These are phyloP conservation scores for Hydraecia micacea DNA, from an alignment of 2,888 invertebrate species.

Conservation along the genomic window DNA sequence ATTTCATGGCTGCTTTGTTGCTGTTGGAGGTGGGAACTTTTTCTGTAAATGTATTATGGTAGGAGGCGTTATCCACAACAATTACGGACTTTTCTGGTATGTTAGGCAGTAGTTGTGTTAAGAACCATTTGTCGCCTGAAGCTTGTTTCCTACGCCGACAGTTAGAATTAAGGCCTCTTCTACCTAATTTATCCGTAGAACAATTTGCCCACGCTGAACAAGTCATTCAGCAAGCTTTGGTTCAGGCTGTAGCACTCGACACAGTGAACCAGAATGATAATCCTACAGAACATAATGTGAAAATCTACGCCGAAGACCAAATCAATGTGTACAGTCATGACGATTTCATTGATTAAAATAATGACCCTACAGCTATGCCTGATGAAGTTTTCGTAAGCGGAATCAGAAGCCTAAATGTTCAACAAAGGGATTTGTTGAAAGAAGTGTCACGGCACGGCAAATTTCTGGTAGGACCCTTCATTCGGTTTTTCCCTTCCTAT, in stretches of 20 bases:
- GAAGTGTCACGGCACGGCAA: not conserved
- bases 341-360: not conserved
- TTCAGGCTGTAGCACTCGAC: not conserved
- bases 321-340: not conserved
- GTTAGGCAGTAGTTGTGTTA: no score
- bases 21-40: no score
- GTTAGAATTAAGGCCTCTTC: not conserved
- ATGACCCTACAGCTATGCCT: not conserved
- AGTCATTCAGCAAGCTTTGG: not conserved
- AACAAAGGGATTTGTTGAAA: constrained; percentile 1
- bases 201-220: not conserved
- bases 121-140: no score
- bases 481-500: not conserved
- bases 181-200: not conserved
- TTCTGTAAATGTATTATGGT: no score
- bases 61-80: no score
- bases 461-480: not conserved
- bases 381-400: not conserved
- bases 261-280: not conserved
- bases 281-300: not conserved
- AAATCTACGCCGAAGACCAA: not conserved
- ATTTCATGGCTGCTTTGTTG: no score
- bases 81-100: no score
- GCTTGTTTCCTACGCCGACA: not conserved
- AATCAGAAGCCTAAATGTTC: not conserved